These are phyloP conservation scores for Euura saliciscinereae DNA, from an alignment of 1,140 invertebrate genomes.

Conservation along the genomic window DNA sequence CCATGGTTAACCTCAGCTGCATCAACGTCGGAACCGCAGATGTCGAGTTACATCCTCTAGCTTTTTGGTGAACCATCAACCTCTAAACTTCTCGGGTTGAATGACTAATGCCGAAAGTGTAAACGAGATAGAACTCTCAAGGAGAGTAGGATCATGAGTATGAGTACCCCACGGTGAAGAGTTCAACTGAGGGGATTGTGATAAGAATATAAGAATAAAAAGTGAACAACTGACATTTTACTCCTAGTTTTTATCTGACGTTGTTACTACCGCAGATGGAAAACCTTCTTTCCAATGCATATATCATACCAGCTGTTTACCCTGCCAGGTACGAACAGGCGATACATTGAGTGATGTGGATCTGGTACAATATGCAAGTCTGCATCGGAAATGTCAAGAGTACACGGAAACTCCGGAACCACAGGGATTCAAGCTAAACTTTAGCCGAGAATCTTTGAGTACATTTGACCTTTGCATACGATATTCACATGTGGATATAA, in stretches of 20 bases:
- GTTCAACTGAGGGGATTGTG: too few species aligned
- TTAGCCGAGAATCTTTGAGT: constrained; percentile 23
- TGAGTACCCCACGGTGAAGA: too few species aligned
- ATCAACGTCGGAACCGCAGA: neutral
- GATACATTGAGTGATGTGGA: neutral
- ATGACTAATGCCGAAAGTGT: neutral
- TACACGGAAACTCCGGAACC: constrained; percentile 19
- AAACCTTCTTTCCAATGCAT: too few species aligned
- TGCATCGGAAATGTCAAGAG: constrained; percentile 23
- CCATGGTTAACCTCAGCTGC: neutral
- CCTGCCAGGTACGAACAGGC: neutral
- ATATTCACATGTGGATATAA: neutral
- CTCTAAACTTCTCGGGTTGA: neutral
- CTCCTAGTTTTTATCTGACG: too few species aligned
- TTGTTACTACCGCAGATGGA: too few species aligned
- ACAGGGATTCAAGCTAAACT: constrained; percentile 20
- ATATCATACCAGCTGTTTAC: neutral
- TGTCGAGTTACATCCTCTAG: neutral
- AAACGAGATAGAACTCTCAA: too few species aligned
- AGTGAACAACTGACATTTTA: too few species aligned
- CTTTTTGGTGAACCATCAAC: neutral
- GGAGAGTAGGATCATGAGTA: too few species aligned
- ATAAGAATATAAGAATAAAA: too few species aligned
- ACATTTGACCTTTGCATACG: constrained; percentile 21
- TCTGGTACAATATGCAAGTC: constrained; percentile 12